Conservation (phyloP, 2,113 vertebrate species). For the Podiceps cristatus region DNA sequence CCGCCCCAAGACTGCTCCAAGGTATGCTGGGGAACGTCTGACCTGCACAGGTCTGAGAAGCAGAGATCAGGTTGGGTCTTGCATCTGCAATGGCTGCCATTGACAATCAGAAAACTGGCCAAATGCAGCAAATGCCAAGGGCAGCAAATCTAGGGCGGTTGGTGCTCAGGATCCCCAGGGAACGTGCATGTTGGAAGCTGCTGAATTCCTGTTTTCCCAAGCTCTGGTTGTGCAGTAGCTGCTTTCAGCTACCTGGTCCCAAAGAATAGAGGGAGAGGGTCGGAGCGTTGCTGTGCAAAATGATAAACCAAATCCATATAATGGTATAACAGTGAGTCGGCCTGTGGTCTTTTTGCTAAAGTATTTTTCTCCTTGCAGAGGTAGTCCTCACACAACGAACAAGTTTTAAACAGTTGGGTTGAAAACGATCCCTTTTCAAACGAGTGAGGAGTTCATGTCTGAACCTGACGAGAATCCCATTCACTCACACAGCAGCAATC, state of each 20-base stretch:
- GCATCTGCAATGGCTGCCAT: rapidly evolving
- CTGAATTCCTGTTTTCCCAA: not conserved
- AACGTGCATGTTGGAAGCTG: rapidly evolving
- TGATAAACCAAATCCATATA: not conserved
- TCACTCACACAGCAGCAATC: not conserved
- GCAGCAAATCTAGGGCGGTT: rapidly evolving
- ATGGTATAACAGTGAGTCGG: not conserved
- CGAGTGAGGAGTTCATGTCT: not conserved
- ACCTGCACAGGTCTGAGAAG: not conserved
- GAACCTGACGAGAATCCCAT: constrained; percentile 10
- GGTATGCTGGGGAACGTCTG: not conserved
- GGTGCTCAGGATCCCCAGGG: not conserved
- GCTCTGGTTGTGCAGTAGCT: not conserved
- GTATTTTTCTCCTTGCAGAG: not conserved
- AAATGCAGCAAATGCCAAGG: rapidly evolving
- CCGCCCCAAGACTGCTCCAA: too few species aligned
- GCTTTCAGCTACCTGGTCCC: not conserved
- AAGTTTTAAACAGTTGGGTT: not conserved
- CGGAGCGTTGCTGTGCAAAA: not conserved
- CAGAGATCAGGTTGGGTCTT: not conserved
- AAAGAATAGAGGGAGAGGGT: not conserved
- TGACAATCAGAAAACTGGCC: not conserved
- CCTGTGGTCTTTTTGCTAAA: not conserved
- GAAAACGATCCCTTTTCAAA: constrained; percentile 1
- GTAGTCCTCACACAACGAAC: not conserved